Percentiles rank a stretch among this genome's conserved stretches.
Conservation (phyloP, 2,888 invertebrate genomes). For the Plagodis dolabraria region DNA sequence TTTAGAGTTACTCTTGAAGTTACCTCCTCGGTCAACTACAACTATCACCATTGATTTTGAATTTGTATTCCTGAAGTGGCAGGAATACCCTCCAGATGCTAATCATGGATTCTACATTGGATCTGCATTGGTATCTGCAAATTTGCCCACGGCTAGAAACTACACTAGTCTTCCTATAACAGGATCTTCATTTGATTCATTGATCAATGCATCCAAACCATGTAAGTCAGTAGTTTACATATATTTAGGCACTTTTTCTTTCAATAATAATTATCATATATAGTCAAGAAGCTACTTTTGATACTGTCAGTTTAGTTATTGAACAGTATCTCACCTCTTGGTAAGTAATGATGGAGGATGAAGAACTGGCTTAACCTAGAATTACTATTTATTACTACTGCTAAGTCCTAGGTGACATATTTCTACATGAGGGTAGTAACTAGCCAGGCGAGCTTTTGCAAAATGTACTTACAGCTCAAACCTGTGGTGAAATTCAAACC, state of each 20-base stretch:
- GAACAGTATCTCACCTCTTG: no score
- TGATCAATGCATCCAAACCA: constrained; percentile 87
- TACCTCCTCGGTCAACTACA: constrained; percentile 92
- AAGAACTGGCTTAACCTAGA: no score
- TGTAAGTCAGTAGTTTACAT: constrained; percentile 56
- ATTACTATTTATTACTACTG: no score
- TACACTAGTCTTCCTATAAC: constrained; percentile 91
- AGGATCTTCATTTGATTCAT: constrained; percentile 87
- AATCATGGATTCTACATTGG: constrained; percentile 99
- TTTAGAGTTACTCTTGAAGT: constrained; percentile 91
- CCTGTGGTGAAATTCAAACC: no score
- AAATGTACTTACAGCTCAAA: no score
- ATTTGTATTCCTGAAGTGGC: constrained; percentile 98
- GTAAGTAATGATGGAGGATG: no score
- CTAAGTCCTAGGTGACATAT: no score
- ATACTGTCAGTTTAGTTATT: no score
- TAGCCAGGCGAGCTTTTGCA: no score
- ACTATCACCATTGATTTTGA: constrained; percentile 95
- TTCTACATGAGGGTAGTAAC: no score
- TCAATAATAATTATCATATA: neutral
- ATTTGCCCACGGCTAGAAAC: constrained; percentile 91
- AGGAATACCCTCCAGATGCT: constrained; percentile 99
- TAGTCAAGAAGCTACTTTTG: no score
- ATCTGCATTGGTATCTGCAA: constrained; percentile 92
- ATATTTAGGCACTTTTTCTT: neutral